These are phyloP conservation scores for Tonatia bakeri DNA, from an alignment of 2,113 vertebrate genomes.

Conservation along the genomic window DNA sequence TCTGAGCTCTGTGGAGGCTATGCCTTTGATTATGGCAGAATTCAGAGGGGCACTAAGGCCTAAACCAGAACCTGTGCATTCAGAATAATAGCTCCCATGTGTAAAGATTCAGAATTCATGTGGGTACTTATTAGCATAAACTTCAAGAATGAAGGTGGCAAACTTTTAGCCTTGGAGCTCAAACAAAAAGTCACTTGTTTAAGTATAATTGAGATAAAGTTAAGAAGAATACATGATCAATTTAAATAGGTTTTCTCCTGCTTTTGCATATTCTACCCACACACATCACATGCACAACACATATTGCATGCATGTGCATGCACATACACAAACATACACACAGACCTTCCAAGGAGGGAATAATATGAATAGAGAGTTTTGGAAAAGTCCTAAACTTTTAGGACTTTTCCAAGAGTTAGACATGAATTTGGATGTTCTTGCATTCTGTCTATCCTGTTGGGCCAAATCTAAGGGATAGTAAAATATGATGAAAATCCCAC, in stretches of 20 bases:
- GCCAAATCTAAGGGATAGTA: background rate
- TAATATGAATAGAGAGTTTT: background rate
- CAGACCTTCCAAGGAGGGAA: background rate
- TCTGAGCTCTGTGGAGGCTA: background rate
- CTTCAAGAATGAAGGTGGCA: background rate
- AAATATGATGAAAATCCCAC: background rate
- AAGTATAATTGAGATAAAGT: background rate
- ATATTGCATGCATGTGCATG: background rate
- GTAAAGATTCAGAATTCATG: background rate
- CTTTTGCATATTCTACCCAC: background rate
- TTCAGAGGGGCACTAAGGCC: background rate
- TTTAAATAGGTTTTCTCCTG: background rate
- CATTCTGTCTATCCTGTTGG: background rate
- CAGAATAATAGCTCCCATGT: background rate
- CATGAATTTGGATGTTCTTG: background rate
- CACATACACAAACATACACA: background rate
- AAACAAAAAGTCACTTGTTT: background rate
- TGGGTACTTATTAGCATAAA: conserved; percentile 1
- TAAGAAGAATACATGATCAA: background rate
- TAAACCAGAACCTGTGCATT: background rate
- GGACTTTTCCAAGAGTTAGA: too few species aligned
- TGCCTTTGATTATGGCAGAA: background rate
- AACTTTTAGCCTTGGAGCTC: background rate
- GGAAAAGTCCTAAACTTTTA: too few species aligned
- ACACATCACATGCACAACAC: background rate